Conservation (phyloP, 2,797 vertebrate species). For the Ambastaia sidthimunki region DNA sequence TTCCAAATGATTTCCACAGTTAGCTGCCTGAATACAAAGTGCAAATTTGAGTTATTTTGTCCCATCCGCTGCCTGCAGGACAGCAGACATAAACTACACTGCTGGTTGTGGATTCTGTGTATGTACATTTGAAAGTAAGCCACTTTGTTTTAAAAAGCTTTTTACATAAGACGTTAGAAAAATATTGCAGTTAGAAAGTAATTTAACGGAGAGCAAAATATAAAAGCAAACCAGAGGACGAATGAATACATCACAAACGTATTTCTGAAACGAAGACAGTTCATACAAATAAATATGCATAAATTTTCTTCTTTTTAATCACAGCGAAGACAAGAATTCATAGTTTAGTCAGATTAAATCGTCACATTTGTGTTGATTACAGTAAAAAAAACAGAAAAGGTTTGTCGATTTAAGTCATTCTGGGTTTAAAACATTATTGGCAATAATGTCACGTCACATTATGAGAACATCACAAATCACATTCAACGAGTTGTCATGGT, state of each 20-base stretch:
- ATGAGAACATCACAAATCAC: slow-evolving; percentile 39
- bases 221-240: slow-evolving; percentile 36
- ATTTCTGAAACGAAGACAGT: slow-evolving; percentile 27
- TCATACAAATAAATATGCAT: slow-evolving; percentile 24
- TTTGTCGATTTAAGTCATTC: slow-evolving; percentile 4
- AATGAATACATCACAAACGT: slow-evolving; percentile 13
- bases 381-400: background rate
- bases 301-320: background rate
- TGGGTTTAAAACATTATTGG: slow-evolving; percentile 1
- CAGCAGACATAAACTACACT: slow-evolving; percentile 36
- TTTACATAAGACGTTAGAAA: slow-evolving; percentile 52
- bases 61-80: slow-evolving; percentile 43
- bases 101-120: background rate
- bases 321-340: slow-evolving; percentile 36
- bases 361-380: slow-evolving; percentile 2
- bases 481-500: slow-evolving; percentile 6
- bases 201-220: slow-evolving; percentile 48
- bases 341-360: too few species aligned
- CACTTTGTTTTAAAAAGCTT: slow-evolving; percentile 32
- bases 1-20: slow-evolving; percentile 13
- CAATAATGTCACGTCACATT: slow-evolving; percentile 39
- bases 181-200: slow-evolving; percentile 67
- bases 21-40: slow-evolving; percentile 61
- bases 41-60: slow-evolving; percentile 46
- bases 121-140: slow-evolving; percentile 27